These are phyloP conservation scores for Ophonus ardosiacus DNA, from an alignment of 2,888 invertebrate species.

Conservation along the genomic window DNA sequence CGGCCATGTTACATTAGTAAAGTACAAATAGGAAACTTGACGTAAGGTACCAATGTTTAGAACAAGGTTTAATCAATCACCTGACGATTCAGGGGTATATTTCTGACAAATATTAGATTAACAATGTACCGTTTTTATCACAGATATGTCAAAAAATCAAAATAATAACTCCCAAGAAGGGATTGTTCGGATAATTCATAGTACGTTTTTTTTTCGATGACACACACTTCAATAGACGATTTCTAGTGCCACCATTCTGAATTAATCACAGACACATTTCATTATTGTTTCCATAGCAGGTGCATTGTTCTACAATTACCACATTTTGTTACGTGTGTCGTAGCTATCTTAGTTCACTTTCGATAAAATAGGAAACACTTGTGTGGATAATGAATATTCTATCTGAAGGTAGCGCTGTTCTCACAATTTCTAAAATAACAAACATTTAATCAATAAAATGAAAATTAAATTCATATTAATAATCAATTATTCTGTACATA, in stretches of 20 bases:
- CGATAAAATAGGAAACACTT: constrained; percentile 26
- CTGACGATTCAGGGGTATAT: constrained; percentile 46
- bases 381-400: constrained; percentile 23
- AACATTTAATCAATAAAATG: not conserved
- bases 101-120: constrained; percentile 53
- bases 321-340: constrained; percentile 51
- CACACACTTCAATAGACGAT: constrained; percentile 63
- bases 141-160: constrained; percentile 72
- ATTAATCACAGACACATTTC: constrained; percentile 57
- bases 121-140: constrained; percentile 71
- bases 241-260: constrained; percentile 63
- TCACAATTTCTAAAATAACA: not conserved
- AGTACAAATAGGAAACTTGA: constrained; percentile 73
- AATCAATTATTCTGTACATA: not conserved
- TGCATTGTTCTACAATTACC: constrained; percentile 41
- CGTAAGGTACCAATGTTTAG: constrained; percentile 70
- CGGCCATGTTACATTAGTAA: constrained; percentile 74
- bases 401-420: not conserved
- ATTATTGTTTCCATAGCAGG: constrained; percentile 17
- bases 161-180: constrained; percentile 70
- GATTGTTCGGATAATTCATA: constrained; percentile 66
- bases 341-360: constrained; percentile 43
- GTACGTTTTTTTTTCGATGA: constrained; percentile 63
- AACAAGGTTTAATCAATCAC: constrained; percentile 58
- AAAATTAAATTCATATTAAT: not conserved